These are phyloP conservation scores for Tiliacea aurago DNA, from an alignment of 2,888 invertebrate genomes.

Conservation along the genomic window DNA sequence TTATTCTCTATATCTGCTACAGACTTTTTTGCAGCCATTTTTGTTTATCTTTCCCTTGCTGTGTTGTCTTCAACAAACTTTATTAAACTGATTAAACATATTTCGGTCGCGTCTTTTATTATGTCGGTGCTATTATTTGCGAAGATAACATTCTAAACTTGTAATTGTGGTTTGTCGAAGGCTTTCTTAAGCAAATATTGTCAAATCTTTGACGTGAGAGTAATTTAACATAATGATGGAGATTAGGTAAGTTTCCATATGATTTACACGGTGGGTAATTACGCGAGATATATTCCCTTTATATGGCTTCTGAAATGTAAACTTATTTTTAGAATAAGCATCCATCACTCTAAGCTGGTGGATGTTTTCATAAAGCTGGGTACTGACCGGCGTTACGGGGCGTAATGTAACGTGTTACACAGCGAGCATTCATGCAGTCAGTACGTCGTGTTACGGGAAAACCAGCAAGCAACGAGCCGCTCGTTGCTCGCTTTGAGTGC, in stretches of 20 bases:
- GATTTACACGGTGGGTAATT: conserved; percentile 28
- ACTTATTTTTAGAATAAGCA: conserved; percentile 1
- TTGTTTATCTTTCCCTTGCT: conserved; percentile 28
- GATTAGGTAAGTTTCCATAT: conserved; percentile 57
- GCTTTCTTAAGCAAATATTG: conserved; percentile 40
- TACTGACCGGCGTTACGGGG: too few relatives aligned
- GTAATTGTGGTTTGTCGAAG: conserved; percentile 34
- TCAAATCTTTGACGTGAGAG: conserved; percentile 46
- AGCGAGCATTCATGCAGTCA: too few relatives aligned
- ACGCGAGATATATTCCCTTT: background rate
- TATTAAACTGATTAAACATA: conserved; percentile 37
- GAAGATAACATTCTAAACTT: conserved; percentile 50
- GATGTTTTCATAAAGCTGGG: conserved; percentile 7
- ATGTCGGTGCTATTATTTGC: conserved; percentile 31
- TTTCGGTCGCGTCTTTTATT: conserved; percentile 48
- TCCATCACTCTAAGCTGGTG: background rate
- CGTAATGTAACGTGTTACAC: too few relatives aligned
- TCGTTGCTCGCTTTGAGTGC: too few relatives aligned
- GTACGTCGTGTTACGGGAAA: too few relatives aligned
- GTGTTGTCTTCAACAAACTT: conserved; percentile 27
- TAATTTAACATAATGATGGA: conserved; percentile 25
- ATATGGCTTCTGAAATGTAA: conserved; percentile 16
- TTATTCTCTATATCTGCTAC: conserved; percentile 39
- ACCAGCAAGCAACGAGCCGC: too few relatives aligned
- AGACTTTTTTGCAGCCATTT: conserved; percentile 46